Conservation (phyloP, 2,113 vertebrate genomes). For the Accipiter virgatus region DNA sequence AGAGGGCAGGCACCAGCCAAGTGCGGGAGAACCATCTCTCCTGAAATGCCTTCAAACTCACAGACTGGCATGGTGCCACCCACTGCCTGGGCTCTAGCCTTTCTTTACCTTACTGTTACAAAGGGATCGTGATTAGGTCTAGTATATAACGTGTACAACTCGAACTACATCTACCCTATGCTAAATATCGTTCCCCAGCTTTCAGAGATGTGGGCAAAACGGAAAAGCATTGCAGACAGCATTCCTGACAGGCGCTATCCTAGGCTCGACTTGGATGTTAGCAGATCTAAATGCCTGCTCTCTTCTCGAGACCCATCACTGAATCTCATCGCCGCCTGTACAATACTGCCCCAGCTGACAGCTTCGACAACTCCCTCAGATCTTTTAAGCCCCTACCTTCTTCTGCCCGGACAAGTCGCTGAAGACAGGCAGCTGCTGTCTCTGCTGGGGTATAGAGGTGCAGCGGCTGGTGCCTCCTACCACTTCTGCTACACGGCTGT, state of each 20-base stretch:
- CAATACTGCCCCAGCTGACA: background rate
- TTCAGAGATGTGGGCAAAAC: background rate
- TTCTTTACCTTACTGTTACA: background rate
- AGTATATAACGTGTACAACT: background rate
- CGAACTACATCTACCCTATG: background rate
- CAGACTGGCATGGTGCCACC: background rate
- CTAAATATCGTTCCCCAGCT: background rate
- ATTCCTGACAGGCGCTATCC: background rate
- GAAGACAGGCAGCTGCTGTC: background rate
- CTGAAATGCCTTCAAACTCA: background rate
- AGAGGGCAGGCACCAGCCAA: slow-evolving; percentile 21
- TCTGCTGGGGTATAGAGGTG: background rate
- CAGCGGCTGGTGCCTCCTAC: background rate
- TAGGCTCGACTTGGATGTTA: background rate
- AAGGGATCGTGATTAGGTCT: background rate
- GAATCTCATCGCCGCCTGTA: background rate
- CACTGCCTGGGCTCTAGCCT: background rate
- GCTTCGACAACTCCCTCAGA: background rate
- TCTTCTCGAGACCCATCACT: background rate
- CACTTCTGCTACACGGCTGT: background rate
- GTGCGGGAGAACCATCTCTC: background rate
- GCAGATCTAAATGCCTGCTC: background rate
- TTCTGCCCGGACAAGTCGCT: background rate
- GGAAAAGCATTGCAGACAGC: background rate
- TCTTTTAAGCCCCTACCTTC: background rate